Conservation (phyloP, 2,797 vertebrate species). For the Labeo calbasu region DNA sequence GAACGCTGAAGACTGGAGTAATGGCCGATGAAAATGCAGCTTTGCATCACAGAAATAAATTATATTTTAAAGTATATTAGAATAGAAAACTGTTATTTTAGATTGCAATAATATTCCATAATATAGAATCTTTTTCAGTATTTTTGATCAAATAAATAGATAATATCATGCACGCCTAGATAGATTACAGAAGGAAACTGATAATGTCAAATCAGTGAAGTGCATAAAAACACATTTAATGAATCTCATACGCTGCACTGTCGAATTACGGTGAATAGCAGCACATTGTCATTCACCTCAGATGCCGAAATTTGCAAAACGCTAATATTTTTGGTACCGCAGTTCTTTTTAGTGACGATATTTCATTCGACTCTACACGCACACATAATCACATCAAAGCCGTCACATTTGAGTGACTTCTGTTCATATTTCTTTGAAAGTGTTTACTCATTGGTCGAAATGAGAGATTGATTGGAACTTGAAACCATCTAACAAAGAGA, state of each 20-base stretch:
- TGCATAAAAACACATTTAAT: constrained; percentile 26
- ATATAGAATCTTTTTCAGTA: no score
- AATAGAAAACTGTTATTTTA: no score
- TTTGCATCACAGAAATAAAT: no score
- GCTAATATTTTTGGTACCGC: neutral
- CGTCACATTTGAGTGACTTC: constrained; percentile 51
- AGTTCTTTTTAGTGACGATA: neutral
- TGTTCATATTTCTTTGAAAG: constrained; percentile 69
- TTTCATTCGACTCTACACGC: neutral
- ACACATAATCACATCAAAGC: constrained; percentile 31
- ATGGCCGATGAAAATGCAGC: no score
- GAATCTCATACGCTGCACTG: constrained; percentile 30
- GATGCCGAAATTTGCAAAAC: neutral
- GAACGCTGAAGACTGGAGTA: no score
- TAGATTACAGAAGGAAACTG: no score
- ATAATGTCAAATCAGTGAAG: no score
- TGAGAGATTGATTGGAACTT: constrained; percentile 76
- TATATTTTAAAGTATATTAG: no score
- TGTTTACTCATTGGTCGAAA: constrained; percentile 75
- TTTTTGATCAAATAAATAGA: no score
- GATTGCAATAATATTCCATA: no score
- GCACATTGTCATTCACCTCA: neutral
- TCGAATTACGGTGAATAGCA: neutral
- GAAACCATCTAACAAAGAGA: constrained; percentile 69
- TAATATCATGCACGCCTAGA: no score